phyloP scores from a whole-genome alignment of 2,797 vertebrate species.

The Poecilia picta region DNA sequence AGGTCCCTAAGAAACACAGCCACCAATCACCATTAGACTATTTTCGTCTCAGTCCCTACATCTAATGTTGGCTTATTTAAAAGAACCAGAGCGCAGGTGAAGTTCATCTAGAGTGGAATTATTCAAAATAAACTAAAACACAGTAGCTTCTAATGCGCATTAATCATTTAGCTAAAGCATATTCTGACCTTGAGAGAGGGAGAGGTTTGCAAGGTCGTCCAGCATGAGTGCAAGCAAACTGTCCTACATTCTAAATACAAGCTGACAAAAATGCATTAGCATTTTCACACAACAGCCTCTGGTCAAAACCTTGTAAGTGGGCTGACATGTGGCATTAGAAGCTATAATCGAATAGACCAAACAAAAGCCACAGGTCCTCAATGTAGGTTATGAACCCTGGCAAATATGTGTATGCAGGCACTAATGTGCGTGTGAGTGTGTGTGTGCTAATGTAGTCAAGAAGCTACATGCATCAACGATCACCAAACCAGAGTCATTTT shows the following conservation, averaged over 20 bases:
- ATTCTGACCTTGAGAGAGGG: slow-evolving; percentile 51
- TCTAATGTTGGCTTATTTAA: background rate
- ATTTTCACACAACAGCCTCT: slow-evolving; percentile 62
- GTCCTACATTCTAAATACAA: slow-evolving; percentile 59
- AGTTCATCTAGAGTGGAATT: slow-evolving; percentile 1
- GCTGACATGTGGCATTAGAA: slow-evolving; percentile 61
- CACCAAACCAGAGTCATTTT: slow-evolving; percentile 55
- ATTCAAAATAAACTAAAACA: slow-evolving; percentile 21
- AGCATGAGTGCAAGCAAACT: slow-evolving; percentile 35
- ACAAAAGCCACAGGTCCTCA: slow-evolving; percentile 61
- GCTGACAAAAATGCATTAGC: slow-evolving; percentile 67
- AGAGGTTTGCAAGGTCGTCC: slow-evolving; percentile 16
- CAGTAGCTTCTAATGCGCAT: slow-evolving; percentile 12
- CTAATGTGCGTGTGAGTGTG: slow-evolving; percentile 11
- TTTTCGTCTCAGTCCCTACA: background rate
- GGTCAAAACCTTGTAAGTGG: slow-evolving; percentile 65
- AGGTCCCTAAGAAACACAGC: slow-evolving; percentile 82
- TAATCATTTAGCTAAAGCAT: slow-evolving; percentile 9
- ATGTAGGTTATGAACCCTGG: slow-evolving; percentile 57
- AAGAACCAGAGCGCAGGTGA: background rate
- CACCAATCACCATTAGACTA: slow-evolving; percentile 3
- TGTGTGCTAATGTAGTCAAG: slow-evolving; percentile 52
- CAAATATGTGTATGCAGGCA: slow-evolving; percentile 34
- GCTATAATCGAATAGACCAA: slow-evolving; percentile 63
- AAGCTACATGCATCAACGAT: slow-evolving; percentile 54